Evolutionary conservation across 2,113 vertebrate species (phyloP).

Genomic region (Scopus umbretta): DNA sequence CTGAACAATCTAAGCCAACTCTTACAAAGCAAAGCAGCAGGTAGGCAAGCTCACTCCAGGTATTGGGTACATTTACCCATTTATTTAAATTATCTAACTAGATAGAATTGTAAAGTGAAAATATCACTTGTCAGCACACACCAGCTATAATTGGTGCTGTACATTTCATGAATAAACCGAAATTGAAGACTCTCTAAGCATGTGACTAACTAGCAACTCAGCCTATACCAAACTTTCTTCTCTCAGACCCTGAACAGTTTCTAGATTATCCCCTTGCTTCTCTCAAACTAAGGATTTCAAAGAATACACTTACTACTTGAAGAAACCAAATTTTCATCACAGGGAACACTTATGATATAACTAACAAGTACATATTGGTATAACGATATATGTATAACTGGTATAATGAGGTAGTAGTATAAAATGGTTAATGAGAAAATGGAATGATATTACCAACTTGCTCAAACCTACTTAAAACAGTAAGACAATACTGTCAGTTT

Average conservation of each 20-base stretch:
- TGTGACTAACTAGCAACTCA: slow-evolving; percentile 16
- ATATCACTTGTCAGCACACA: slow-evolving; percentile 46
- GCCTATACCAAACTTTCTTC: not conserved
- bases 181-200: not conserved
- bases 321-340: not conserved
- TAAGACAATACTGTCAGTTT: not conserved
- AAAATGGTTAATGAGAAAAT: not conserved
- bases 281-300: not conserved
- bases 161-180: slow-evolving; percentile 33
- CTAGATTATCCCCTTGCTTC: not conserved
- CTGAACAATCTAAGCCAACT: not conserved
- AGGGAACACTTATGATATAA: not conserved
- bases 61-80: not conserved
- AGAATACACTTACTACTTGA: not conserved
- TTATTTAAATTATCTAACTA: slow-evolving; percentile 48
- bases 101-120: slow-evolving; percentile 35
- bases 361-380: not conserved
- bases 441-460: not conserved
- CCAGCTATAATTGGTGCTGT: slow-evolving; percentile 36
- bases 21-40: slow-evolving; percentile 31
- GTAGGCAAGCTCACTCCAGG: slow-evolving; percentile 2
- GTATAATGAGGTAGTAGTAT: not conserved
- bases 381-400: not conserved
- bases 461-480: not conserved
- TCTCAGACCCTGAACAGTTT: not conserved